These are phyloP conservation scores for Rhorus exstirpatorius DNA, from an alignment of 2,888 invertebrate species.

Conservation along the genomic window DNA sequence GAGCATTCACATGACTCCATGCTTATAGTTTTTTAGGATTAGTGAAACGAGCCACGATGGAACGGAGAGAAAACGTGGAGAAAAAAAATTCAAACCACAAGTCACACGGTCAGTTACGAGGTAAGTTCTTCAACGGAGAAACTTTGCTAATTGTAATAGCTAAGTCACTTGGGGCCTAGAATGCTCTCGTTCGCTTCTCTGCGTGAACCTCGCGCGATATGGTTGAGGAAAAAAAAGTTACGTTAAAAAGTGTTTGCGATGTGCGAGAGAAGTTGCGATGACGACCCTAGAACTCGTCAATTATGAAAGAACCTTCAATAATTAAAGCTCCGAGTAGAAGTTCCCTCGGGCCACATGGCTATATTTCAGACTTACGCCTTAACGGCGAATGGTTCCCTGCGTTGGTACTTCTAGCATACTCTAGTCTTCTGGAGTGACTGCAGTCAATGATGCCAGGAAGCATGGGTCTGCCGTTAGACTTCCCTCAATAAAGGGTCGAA, in stretches of 20 bases:
- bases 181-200: constrained; percentile 29
- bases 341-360: constrained; percentile 83
- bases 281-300: constrained; percentile 81
- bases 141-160: constrained; percentile 72
- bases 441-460: constrained; percentile 13
- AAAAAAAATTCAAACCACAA: constrained; percentile 36
- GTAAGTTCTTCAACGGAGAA: constrained; percentile 62
- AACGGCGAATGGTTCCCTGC: constrained; percentile 69
- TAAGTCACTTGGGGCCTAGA: constrained; percentile 62
- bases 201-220: constrained; percentile 21
- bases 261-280: constrained; percentile 51
- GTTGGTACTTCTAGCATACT: constrained; percentile 6
- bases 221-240: constrained; percentile 49
- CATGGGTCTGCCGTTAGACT: too few species aligned
- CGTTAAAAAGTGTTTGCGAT: constrained; percentile 69
- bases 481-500: too few species aligned
- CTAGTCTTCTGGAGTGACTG: constrained; percentile 16
- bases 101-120: constrained; percentile 62
- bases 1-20: background rate
- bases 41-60: background rate
- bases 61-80: background rate
- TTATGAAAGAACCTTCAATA: constrained; percentile 82
- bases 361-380: constrained; percentile 84
- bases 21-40: background rate
- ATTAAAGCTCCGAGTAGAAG: constrained; percentile 77